Evolutionary conservation across 2,888 invertebrate genomes (phyloP), one percentile per base, ranked within the genome.

Genomic region (Dryococelus australis): DNA sequence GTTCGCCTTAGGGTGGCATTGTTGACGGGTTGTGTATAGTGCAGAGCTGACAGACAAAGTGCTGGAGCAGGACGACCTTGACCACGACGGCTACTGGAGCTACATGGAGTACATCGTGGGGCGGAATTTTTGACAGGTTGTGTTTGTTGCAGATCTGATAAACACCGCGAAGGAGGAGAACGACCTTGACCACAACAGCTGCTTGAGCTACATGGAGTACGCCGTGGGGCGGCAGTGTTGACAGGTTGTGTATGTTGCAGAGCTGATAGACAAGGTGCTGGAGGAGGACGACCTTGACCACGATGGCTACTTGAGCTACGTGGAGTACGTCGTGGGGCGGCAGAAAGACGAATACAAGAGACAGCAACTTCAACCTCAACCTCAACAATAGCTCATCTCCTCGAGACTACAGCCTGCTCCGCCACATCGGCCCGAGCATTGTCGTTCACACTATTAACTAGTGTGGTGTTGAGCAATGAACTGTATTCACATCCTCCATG

Each of bases 11-110:
- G 93, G 93, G 51, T 91, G 93, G 87, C 91, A 93, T n/a, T n/a
- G n/a, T n/a, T n/a, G n/a, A n/a, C n/a, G n/a, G n/a, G n/a, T 81
- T n/a, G n/a, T n/a, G n/a, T n/a, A n/a, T 51, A 10, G 51, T 51
- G 51, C 92, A 98, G 98, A 95, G 89, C 93, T 98, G 86, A 97
- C 98, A 80, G 98, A 98, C 91, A 95, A 95, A 90, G 97, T 98
- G 16, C 92, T 98, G 79, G 93, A 94, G 87, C 95, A 96, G 89
- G 98, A 98, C 90, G 98, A 99, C 92, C 93, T 94, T 0, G 96
- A 98, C 91, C 95, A 95, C 79, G 98, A 98, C 91, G 98, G 98
- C 0, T 97, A 94, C 91, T 93, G 98, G 65, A 97, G 96, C 88
- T 98, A 98, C 91, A 94, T 96, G 0, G 98, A 99, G 92, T 97